A percentile compares a stretch with the other conserved stretches of the same genome.
phyloP scores from a whole-genome alignment of 2,888 invertebrate genomes.

The Escarpia spicata region DNA sequence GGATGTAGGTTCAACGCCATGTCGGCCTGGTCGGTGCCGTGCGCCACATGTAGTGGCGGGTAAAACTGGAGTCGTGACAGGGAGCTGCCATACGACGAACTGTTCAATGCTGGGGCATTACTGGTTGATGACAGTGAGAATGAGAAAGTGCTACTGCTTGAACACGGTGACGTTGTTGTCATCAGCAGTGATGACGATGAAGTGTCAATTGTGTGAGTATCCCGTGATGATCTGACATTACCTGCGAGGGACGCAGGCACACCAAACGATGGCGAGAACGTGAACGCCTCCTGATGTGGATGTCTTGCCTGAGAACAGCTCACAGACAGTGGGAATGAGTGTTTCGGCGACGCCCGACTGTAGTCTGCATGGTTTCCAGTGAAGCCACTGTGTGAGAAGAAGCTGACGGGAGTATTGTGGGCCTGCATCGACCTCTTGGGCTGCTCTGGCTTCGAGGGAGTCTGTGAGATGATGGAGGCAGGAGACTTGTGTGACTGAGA shows the following conservation, averaged over 20 bases:
- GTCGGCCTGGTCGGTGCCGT: background rate
- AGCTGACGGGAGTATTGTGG: background rate
- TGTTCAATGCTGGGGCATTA: background rate
- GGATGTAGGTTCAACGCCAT: background rate
- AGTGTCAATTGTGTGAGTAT: background rate
- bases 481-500: background rate
- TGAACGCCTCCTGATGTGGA: background rate
- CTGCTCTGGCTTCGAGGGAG: background rate
- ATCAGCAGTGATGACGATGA: background rate
- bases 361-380: background rate
- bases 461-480: constrained; percentile 19
- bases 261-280: background rate
- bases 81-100: background rate
- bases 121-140: constrained; percentile 13
- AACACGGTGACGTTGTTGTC: background rate
- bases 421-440: background rate
- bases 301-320: constrained; percentile 3
- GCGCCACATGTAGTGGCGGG: background rate
- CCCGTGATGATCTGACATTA: background rate
- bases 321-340: background rate
- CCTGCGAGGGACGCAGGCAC: background rate
- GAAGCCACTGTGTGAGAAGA: background rate
- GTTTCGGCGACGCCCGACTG: background rate
- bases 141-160: constrained; percentile 26
- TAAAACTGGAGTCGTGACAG: background rate